Evolutionary conservation across 2,888 invertebrate species (phyloP), one percentile per base, ranked within the genome.

Genomic region (Beris morrisii): DNA sequence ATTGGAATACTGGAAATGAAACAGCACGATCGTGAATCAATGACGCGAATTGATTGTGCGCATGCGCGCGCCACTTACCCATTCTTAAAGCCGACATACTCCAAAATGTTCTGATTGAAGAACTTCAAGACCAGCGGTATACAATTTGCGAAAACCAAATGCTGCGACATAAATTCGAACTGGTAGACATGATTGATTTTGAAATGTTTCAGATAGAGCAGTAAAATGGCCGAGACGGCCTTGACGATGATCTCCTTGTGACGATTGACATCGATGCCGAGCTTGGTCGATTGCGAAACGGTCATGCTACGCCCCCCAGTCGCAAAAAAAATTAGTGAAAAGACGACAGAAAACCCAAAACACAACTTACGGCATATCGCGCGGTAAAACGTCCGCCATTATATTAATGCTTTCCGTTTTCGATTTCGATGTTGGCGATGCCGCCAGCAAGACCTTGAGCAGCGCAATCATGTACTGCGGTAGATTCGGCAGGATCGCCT

Each of bases 221-320:
- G 82, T 64, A 98, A 83, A 72, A 97, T 92, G 13, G 92, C 92
- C 52, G 95, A 93, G 0, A 95, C 90, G 12, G 97, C 92, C 84
- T 99, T 99, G 0, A 98, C 97, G 73, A 99, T 95, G 64, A 99
- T 95, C 83, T 98, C 96, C 80, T 99, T 99, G 80, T 99, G 99
- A 65, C 99, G 87, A 79, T 96, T 97, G 28, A 98, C 95, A 83
- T 99, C 99, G 73, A 97, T 93, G 53, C 96, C 96, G 54, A 98
- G 84, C 82, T 95, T 95, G 83, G 96, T 90, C 0, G 96, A 95
- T 78, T 97, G 95, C 28, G 95, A 83, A 5, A 96, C 93, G 43
- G 96, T 96, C 85, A 95, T 91, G 54, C 88, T 88, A 76, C 45
- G 76, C n/a, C n/a, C n/a, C n/a, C n/a, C n/a, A n/a, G n/a, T n/a